phyloP scores from a whole-genome alignment of 2,113 vertebrate species.

The Oryzias celebensis region DNA sequence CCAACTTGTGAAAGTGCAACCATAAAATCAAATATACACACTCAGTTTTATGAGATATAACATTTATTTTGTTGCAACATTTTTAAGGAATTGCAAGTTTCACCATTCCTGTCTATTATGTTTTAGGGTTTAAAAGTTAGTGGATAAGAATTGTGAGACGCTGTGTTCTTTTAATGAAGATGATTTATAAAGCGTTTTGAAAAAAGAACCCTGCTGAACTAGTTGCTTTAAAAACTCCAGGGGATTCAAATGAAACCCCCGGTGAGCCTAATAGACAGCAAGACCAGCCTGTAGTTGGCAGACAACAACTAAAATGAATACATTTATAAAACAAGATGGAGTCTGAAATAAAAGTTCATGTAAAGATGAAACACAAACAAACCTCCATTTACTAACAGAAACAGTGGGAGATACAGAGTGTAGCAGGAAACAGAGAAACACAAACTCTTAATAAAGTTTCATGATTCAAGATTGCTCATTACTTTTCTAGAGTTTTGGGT shows the following conservation, averaged over 20 bases:
- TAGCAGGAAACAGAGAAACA: neutral
- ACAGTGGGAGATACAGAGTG: neutral
- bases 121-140: neutral
- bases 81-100: too few relatives aligned
- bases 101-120: too few relatives aligned
- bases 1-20: too few relatives aligned
- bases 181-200: neutral
- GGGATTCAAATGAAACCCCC: conserved; percentile 1
- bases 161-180: neutral
- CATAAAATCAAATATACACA: too few relatives aligned
- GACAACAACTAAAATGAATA: neutral
- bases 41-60: too few relatives aligned
- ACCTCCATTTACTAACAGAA: neutral
- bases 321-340: neutral
- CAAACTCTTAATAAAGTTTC: neutral
- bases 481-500: too few relatives aligned
- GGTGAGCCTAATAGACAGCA: conserved; percentile 1
- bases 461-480: neutral
- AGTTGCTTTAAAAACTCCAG: neutral
- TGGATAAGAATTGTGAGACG: neutral
- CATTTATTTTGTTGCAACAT: too few relatives aligned
- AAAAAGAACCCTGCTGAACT: neutral
- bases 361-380: conserved; percentile 4
- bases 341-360: neutral
- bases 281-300: neutral